Percentiles rank a stretch among this genome's conserved stretches.
Conservation (phyloP, 2,888 invertebrate species). For the Odontothrips loti region DNA sequence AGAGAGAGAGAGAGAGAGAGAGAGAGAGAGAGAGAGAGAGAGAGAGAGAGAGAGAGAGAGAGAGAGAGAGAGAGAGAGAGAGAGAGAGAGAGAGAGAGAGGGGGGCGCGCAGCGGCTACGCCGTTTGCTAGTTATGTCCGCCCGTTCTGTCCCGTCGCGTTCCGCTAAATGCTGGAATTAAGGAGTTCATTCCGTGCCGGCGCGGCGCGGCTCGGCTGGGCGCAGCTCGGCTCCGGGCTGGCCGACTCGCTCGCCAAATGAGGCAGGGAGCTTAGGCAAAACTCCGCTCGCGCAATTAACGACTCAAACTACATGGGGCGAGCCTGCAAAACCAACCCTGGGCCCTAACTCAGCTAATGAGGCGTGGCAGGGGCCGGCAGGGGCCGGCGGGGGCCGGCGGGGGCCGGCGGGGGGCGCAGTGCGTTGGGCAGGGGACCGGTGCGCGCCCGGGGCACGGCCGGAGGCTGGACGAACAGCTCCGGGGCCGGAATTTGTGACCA, state of each 20-base stretch:
- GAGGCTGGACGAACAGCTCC: background rate
- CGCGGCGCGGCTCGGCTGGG: background rate
- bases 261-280: constrained; percentile 22
- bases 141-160: background rate
- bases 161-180: constrained; percentile 18
- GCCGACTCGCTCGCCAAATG: constrained; percentile 9
- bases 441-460: background rate
- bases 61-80: too few species aligned
- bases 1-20: too few species aligned
- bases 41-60: too few species aligned
- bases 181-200: constrained; percentile 7
- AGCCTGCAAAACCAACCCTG: constrained; percentile 10
- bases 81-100: too few species aligned
- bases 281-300: constrained; percentile 19
- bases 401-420: background rate
- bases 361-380: background rate
- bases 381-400: background rate
- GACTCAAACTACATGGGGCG: constrained; percentile 10
- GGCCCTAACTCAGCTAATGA: constrained; percentile 18
- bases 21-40: too few species aligned
- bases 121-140: too few species aligned
- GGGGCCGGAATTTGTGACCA: too few species aligned
- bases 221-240: background rate
- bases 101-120: too few species aligned
- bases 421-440: background rate